These are phyloP conservation scores for Pherbina coryleti DNA, from an alignment of 2,888 invertebrate genomes.

Conservation along the genomic window DNA sequence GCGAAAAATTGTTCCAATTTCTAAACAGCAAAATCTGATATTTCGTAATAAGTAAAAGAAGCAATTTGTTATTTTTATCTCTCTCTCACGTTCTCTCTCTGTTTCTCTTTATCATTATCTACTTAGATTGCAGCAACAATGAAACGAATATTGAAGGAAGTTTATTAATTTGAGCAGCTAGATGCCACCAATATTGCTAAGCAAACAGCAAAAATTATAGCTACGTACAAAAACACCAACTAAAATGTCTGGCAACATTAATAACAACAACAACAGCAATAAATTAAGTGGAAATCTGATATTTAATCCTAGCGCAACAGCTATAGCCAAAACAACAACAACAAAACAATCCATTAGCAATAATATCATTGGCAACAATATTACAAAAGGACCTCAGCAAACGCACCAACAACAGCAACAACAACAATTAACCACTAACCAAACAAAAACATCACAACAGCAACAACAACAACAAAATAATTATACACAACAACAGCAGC, in stretches of 20 bases:
- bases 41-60: slow-evolving; percentile 25
- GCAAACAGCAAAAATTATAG: slow-evolving; percentile 5
- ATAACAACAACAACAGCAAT: slow-evolving; percentile 54
- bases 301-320: slow-evolving; percentile 14
- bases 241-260: slow-evolving; percentile 52
- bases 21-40: not conserved
- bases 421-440: slow-evolving; percentile 44
- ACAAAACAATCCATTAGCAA: slow-evolving; percentile 37
- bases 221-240: slow-evolving; percentile 14
- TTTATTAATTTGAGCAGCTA: too few species aligned
- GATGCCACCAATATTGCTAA: not conserved
- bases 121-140: not conserved
- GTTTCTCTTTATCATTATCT: not conserved
- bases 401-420: slow-evolving; percentile 39
- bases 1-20: slow-evolving; percentile 32
- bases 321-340: slow-evolving; percentile 26
- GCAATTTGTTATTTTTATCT: slow-evolving; percentile 5
- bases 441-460: slow-evolving; percentile 38
- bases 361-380: slow-evolving; percentile 1
- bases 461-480: slow-evolving; percentile 36
- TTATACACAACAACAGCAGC: slow-evolving; percentile 42
- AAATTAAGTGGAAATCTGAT: slow-evolving; percentile 10
- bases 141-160: too few species aligned
- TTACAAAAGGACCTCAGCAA: slow-evolving; percentile 29
- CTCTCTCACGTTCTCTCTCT: not conserved